Conservation (phyloP, 2,113 vertebrate species). For the Elanoides forficatus region DNA sequence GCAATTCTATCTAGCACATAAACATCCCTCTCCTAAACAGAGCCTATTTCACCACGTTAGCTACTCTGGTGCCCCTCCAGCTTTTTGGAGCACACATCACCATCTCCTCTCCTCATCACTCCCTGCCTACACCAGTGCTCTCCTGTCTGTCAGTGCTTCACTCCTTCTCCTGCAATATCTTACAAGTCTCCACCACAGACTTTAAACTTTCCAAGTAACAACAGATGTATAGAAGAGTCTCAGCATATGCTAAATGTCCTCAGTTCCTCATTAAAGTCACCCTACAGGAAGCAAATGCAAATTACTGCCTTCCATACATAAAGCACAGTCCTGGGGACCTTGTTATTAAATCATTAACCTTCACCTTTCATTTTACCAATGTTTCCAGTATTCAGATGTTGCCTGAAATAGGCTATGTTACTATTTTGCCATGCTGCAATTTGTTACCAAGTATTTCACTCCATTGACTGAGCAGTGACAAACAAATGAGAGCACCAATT, state of each 20-base stretch:
- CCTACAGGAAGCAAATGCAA: constrained; percentile 32
- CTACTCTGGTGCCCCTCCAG: background rate
- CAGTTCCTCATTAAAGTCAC: background rate
- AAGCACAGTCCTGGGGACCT: background rate
- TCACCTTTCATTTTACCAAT: background rate
- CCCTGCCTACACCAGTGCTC: background rate
- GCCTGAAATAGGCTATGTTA: background rate
- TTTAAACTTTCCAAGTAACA: background rate
- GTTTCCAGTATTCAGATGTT: constrained; percentile 12
- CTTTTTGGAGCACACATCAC: background rate
- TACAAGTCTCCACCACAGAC: background rate
- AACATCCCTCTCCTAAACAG: background rate
- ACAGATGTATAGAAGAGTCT: background rate
- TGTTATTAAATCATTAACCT: constrained; percentile 26
- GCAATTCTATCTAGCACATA: background rate
- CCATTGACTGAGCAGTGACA: background rate
- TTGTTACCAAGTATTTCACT: background rate
- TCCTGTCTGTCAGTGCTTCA: background rate
- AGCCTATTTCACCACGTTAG: background rate
- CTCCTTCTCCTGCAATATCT: background rate
- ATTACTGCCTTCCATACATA: background rate
- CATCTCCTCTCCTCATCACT: background rate
- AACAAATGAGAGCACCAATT: background rate
- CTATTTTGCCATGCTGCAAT: background rate
- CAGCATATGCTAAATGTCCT: background rate